Conservation (phyloP, 2,797 vertebrate genomes). For the Vultur gryphus region DNA sequence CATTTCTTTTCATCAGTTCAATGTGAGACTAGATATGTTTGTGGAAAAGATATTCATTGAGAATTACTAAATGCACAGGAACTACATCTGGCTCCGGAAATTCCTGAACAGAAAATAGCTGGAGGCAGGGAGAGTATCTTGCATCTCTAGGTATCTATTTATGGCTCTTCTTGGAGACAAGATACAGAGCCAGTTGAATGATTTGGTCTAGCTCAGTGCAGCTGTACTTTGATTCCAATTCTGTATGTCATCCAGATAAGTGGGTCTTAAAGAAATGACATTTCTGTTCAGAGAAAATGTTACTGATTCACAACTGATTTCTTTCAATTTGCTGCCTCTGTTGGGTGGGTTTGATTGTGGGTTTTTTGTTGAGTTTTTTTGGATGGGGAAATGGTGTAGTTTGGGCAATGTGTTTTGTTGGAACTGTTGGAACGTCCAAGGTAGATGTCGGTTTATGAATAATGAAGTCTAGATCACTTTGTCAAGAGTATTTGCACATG, state of each 20-base stretch:
- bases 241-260: neutral
- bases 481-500: neutral
- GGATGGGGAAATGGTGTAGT: neutral
- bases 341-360: neutral
- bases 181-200: neutral
- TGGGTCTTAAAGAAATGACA: neutral
- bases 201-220: neutral
- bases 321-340: fast-evolving
- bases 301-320: neutral
- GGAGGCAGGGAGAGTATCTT: neutral
- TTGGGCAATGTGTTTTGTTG: neutral
- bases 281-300: neutral
- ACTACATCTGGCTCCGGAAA: neutral
- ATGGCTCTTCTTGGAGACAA: neutral
- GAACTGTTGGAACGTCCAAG: neutral
- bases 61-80: neutral
- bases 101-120: neutral
- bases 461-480: neutral
- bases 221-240: neutral
- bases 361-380: neutral
- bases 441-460: neutral
- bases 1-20: neutral
- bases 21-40: neutral
- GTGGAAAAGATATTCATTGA: neutral
- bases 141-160: neutral